phyloP scores from a whole-genome alignment of 1,140 invertebrate genomes.

The Leptoteleia sp. region DNA sequence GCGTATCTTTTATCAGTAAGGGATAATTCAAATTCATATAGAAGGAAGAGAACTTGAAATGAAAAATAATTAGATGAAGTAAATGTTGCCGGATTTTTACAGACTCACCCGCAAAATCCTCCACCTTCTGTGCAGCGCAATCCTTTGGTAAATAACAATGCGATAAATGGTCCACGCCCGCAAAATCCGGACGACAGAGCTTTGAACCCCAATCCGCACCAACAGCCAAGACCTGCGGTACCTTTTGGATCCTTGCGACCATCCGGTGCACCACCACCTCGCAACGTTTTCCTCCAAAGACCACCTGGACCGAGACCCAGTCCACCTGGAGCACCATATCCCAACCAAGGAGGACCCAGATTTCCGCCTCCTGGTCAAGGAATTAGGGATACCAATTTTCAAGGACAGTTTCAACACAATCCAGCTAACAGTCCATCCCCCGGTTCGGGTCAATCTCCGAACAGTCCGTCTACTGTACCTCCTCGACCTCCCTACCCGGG shows the following conservation, averaged over 20 bases:
- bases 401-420: slow-evolving; percentile 1
- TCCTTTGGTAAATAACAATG: slow-evolving; percentile 71
- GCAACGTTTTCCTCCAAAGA: slow-evolving; percentile 71
- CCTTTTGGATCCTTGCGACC: slow-evolving; percentile 75
- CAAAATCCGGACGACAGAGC: slow-evolving; percentile 79
- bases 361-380: slow-evolving; percentile 54
- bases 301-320: slow-evolving; percentile 50
- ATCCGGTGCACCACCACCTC: slow-evolving; percentile 77
- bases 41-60: no score
- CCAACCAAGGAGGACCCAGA: slow-evolving; percentile 45
- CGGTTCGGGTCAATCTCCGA: slow-evolving; percentile 46
- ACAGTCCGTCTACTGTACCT: slow-evolving; percentile 15
- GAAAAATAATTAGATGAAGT: slow-evolving; percentile 32
- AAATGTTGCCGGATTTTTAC: slow-evolving; percentile 64
- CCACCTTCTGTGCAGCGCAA: slow-evolving; percentile 62
- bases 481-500: slow-evolving; percentile 16
- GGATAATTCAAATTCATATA: no score
- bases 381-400: slow-evolving; percentile 34
- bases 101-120: slow-evolving; percentile 68
- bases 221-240: slow-evolving; percentile 66
- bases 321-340: slow-evolving; percentile 33
- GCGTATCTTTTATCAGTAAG: no score
- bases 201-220: slow-evolving; percentile 67
- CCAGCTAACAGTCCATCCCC: slow-evolving; percentile 39
- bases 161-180: slow-evolving; percentile 69